Base-by-base conservation (phyloP, 1,140 invertebrate species). In the Coelopa frigida region DNA sequence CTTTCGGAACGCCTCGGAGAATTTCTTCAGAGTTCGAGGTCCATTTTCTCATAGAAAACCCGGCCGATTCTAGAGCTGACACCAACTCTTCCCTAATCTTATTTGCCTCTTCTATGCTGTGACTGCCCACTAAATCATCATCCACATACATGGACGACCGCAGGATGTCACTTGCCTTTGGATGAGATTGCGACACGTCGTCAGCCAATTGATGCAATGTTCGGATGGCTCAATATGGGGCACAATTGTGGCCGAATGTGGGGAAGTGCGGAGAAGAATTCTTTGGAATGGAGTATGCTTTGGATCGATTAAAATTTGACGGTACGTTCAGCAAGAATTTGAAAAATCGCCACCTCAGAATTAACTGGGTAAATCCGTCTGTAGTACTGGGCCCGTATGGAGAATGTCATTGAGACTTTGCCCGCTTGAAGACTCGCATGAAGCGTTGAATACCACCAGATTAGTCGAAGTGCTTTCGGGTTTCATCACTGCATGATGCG, bases 171-270 rank as follows among this genome's bases (percentile, higher is more conserved):
- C n/a, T n/a, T n/a, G n/a, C n/a, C n/a, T n/a, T n/a, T n/a, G n/a
- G n/a, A n/a, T n/a, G n/a, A n/a, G n/a, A n/a, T n/a, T n/a, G n/a
- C n/a, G n/a, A n/a, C n/a, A n/a, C n/a, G n/a, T n/a, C n/a, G n/a
- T n/a, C n/a, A n/a, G n/a, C n/a, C n/a, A n/a, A n/a, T n/a, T n/a
- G n/a, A n/a, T n/a, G n/a, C n/a, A n/a, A n/a, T n/a, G n/a, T n/a
- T n/a, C n/a, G n/a, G n/a, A n/a, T n/a, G n/a, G n/a, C 61, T 15
- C 62, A 37, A 49, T 54, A 69, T 1, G 68, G 57, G 18, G 68
- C 62, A 27, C 41, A 45, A 4, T 51, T 53, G 12, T 53, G n/a
- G n/a, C n/a, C n/a, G n/a, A n/a, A n/a, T n/a, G n/a, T n/a, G 41
- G 32, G 27, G 20, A 17, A 2, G 24, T 20, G 29, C 57, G 43